Evolutionary conservation across 2,113 vertebrate genomes (phyloP), one percentile per base, ranked within the genome.

Genomic region (Sarotherodon lohbergeri): DNA sequence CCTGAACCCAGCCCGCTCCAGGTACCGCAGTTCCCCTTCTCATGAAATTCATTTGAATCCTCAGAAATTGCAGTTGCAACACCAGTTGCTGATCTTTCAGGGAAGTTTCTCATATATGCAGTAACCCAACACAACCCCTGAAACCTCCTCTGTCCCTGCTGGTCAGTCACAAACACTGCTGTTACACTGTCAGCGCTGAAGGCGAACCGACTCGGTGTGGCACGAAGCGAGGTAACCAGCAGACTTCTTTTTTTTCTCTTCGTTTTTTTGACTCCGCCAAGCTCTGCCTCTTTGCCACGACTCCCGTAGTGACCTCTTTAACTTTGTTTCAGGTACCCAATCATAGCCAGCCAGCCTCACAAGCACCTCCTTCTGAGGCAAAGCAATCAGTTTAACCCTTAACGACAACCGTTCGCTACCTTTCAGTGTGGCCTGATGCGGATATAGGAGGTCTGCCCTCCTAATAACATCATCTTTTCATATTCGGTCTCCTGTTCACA

Each of bases 41-140:
- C 27, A 76, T 61, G 0, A 52, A 85, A 9, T 82, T 78, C 56
- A 50, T 90, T 46, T 34, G 17, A 84, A 80, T 61, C 80, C 50
- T 57, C 82, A 66, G 32, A 48, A 86, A 86, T 83, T 82, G 88
- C 90, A 80, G 93, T 93, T 85, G 94, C 92, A 93, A 85, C 89
- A 71, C 16, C 83, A 80, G 93, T 92, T 92, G 91, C 84, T 88
- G 85, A 92, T 90, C 39, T 90, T 96, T 96, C 95, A 96, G 96
- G 96, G 96, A 96, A 92, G 85, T 78, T 50, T 94, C 90, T 90
- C 86, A 76, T 91, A 94, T 95, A 96, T 96, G 96, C 96, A 97
- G 95, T 96, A 93, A 91, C 86, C 81, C 78, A 90, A 80, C 83
- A 86, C 56, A 90, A 95, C 90, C 92, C 92, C 90, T 61, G 13